Conservation (phyloP, 2,113 vertebrate species). For the Paratilapia polleni region DNA sequence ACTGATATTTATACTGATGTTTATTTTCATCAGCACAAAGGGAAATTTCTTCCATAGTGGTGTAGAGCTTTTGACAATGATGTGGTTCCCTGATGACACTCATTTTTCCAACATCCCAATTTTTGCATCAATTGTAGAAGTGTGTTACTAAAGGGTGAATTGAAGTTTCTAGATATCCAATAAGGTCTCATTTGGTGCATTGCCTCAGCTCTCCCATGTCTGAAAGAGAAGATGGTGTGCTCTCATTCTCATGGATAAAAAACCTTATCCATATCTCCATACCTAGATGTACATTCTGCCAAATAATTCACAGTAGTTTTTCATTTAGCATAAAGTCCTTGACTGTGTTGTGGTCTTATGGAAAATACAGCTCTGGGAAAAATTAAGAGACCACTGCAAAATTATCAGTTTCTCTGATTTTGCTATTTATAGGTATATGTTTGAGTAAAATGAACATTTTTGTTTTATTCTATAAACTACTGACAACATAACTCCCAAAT, state of each 20-base stretch:
- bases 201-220: background rate
- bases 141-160: background rate
- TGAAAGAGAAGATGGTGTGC: background rate
- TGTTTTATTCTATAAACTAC: no score
- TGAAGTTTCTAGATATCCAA: background rate
- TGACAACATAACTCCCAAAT: no score
- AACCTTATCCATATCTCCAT: background rate
- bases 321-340: background rate
- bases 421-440: no score
- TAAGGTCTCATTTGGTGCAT: background rate
- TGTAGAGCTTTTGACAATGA: background rate
- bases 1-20: no score
- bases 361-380: no score
- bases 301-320: background rate
- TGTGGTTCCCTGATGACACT: no score
- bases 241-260: background rate
- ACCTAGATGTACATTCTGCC: background rate
- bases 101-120: background rate
- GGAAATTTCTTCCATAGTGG: no score
- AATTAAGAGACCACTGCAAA: no score
- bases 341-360: background rate
- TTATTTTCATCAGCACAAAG: background rate
- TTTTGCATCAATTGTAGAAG: no score
- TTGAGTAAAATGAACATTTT: no score
- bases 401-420: no score